phyloP scores from a whole-genome alignment of 2,888 invertebrate species.

The Cerceris rybyensis region DNA sequence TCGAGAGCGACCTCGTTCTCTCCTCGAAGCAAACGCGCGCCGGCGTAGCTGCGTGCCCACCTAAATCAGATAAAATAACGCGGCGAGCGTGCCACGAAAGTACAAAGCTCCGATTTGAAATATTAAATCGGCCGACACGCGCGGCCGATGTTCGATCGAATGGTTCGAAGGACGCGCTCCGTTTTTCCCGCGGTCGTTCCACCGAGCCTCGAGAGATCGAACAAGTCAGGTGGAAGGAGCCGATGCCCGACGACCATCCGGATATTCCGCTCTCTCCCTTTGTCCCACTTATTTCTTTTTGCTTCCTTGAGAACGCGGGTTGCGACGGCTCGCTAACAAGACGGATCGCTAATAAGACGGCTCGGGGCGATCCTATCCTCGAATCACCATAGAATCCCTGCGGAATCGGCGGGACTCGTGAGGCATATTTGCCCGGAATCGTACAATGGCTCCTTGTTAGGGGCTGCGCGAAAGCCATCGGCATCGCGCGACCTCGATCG shows the following conservation, averaged over 20 bases:
- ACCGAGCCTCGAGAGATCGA: background rate
- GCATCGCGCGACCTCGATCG: too few species aligned
- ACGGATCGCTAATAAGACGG: conserved; percentile 52
- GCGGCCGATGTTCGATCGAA: conserved; percentile 18
- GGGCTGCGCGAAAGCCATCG: too few species aligned
- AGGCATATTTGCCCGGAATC: too few species aligned
- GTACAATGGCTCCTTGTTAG: too few species aligned
- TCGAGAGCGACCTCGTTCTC: background rate
- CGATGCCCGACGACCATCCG: background rate
- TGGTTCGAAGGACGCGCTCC: conserved; percentile 6
- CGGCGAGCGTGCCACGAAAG: background rate
- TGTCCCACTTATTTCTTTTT: background rate
- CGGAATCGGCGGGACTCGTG: background rate
- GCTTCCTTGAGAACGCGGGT: background rate
- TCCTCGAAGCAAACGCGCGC: background rate
- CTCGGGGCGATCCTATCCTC: conserved; percentile 18
- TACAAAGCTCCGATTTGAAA: conserved; percentile 5
- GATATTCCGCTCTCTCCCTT: background rate
- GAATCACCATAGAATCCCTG: background rate
- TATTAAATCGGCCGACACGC: conserved; percentile 19
- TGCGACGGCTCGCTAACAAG: too few species aligned
- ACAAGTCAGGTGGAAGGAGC: background rate
- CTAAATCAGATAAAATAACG: conserved; percentile 6
- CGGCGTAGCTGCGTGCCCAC: background rate
- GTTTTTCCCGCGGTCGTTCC: conserved; percentile 19